Conservation (phyloP, 2,888 invertebrate species). For the Bombylius major region DNA sequence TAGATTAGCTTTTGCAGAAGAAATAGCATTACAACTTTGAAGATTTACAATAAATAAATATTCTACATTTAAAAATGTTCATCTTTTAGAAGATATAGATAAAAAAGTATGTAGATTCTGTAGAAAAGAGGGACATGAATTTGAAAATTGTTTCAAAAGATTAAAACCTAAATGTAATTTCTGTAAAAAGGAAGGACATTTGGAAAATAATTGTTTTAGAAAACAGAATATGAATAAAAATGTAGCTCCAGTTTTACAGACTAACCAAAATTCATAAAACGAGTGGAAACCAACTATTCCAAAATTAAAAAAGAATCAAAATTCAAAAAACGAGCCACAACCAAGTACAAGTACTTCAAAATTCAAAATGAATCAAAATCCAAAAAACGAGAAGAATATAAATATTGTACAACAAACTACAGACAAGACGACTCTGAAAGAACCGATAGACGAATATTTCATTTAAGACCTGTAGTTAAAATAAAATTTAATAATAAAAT, state of each 20-base stretch:
- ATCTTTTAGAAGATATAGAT: too few relatives aligned
- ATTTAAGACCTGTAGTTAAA: background rate
- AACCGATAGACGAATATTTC: background rate
- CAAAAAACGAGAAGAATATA: background rate
- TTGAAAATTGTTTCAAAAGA: background rate
- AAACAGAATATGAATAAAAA: too few relatives aligned
- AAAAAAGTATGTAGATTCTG: background rate
- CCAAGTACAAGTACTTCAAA: background rate
- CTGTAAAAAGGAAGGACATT: background rate
- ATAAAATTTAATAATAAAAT: background rate
- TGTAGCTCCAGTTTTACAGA: too few relatives aligned
- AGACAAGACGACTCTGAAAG: background rate
- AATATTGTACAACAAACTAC: background rate
- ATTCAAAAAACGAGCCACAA: background rate
- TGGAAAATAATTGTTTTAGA: background rate
- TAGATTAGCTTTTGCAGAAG: background rate
- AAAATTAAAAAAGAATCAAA: background rate
- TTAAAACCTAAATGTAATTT: background rate
- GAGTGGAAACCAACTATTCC: background rate
- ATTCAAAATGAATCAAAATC: background rate
- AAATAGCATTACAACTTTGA: background rate
- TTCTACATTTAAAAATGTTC: too few relatives aligned
- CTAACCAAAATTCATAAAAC: background rate
- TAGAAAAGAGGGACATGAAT: background rate
- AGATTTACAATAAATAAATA: background rate